Evolutionary conservation across 2,797 vertebrate species (phyloP).

Genomic region (Oreochromis grahami): DNA sequence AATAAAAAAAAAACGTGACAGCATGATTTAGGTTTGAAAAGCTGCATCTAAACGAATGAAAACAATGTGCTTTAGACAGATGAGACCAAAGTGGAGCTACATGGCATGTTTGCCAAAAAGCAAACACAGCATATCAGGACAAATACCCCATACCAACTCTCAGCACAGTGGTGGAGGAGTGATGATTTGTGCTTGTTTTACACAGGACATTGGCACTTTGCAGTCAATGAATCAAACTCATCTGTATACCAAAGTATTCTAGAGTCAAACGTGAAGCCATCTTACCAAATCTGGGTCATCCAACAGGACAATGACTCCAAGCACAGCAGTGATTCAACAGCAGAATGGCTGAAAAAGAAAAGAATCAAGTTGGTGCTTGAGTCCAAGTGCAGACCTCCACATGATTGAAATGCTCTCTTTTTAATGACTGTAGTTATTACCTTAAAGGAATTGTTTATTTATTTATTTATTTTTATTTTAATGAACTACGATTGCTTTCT

Average conservation of each 20-base stretch:
- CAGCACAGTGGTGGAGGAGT: background rate
- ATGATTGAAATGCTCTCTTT: background rate
- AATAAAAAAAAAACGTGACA: background rate
- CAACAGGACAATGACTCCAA: background rate
- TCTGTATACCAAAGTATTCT: background rate
- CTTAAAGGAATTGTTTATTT: background rate
- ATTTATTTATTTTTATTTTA: background rate
- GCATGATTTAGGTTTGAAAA: background rate
- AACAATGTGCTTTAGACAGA: background rate
- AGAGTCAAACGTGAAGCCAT: background rate
- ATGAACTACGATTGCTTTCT: background rate
- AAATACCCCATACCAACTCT: background rate
- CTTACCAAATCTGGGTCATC: background rate
- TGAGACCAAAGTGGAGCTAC: background rate
- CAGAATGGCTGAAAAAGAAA: background rate
- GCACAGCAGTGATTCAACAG: background rate
- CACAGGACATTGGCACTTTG: fast-evolving
- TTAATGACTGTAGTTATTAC: background rate
- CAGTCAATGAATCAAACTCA: background rate
- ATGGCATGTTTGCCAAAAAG: background rate
- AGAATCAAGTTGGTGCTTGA: background rate
- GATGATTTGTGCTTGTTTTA: background rate
- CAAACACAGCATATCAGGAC: background rate
- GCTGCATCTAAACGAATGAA: background rate
- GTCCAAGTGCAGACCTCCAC: background rate